Conservation (phyloP, 2,888 invertebrate genomes). For the Rhagonycha lutea region DNA sequence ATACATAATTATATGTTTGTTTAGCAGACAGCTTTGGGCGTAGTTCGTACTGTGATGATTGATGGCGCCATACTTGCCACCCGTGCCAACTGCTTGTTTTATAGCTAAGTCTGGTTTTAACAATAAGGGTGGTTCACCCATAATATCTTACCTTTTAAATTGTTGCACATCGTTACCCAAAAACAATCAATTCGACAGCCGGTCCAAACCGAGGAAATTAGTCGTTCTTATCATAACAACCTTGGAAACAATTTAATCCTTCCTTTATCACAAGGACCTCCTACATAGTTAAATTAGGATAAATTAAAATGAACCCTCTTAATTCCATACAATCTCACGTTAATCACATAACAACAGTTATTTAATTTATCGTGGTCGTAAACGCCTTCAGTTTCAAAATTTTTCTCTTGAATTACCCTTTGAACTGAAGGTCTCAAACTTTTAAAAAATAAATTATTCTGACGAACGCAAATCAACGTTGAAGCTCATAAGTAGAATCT, state of each 20-base stretch:
- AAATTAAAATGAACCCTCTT: constrained; percentile 4
- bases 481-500: constrained; percentile 28
- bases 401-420: too few species aligned
- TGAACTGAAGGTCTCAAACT: neutral
- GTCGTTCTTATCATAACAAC: neutral
- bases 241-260: constrained; percentile 1
- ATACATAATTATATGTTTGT: constrained; percentile 59
- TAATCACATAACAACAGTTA: constrained; percentile 11
- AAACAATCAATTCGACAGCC: neutral
- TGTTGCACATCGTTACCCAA: neutral
- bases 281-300: constrained; percentile 5
- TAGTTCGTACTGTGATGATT: constrained; percentile 53
- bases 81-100: constrained; percentile 39
- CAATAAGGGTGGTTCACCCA: neutral
- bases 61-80: constrained; percentile 54
- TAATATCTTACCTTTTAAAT: neutral
- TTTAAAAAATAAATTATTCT: neutral
- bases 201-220: neutral
- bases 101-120: constrained; percentile 11
- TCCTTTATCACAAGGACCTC: constrained; percentile 9
- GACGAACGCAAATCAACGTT: constrained; percentile 22
- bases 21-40: constrained; percentile 57
- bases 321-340: constrained; percentile 12
- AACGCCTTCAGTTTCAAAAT: neutral
- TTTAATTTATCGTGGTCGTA: constrained; percentile 11